Evolutionary conservation across 2,888 invertebrate genomes (phyloP).

Genomic region (Rhynchonema sp.): DNA sequence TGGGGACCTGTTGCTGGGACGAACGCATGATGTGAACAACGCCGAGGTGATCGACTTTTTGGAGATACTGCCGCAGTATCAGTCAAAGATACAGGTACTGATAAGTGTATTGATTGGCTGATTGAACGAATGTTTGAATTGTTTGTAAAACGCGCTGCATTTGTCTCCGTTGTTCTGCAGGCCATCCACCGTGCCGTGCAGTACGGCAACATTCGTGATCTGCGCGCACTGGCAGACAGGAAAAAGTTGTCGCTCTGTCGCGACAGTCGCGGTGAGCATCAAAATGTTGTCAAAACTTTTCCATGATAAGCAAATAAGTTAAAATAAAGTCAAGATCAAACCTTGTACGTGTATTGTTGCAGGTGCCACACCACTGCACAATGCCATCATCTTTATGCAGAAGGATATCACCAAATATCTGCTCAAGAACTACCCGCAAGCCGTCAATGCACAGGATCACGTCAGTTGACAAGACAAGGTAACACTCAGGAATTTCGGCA

Average conservation of each 20-base stretch:
- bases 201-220: conserved; percentile 34
- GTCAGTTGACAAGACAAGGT: conserved; percentile 11
- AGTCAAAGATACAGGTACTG: too few relatives aligned
- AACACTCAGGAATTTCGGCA: background rate
- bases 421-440: conserved; percentile 28
- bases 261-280: conserved; percentile 21
- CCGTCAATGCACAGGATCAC: conserved; percentile 30
- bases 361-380: conserved; percentile 21
- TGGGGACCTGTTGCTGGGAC: conserved; percentile 53
- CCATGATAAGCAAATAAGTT: too few relatives aligned
- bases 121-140: background rate
- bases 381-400: conserved; percentile 43
- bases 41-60: conserved; percentile 48
- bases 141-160: background rate
- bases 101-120: too few relatives aligned
- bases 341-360: too few relatives aligned
- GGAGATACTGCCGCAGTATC: conserved; percentile 59
- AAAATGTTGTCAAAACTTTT: too few relatives aligned
- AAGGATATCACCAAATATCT: conserved; percentile 59
- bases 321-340: too few relatives aligned
- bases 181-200: conserved; percentile 30
- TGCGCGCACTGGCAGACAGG: conserved; percentile 31
- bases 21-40: conserved; percentile 38
- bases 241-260: conserved; percentile 35
- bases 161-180: conserved; percentile 8